These are phyloP conservation scores for Nezara viridula DNA, from an alignment of 2,888 invertebrate species.

Conservation along the genomic window DNA sequence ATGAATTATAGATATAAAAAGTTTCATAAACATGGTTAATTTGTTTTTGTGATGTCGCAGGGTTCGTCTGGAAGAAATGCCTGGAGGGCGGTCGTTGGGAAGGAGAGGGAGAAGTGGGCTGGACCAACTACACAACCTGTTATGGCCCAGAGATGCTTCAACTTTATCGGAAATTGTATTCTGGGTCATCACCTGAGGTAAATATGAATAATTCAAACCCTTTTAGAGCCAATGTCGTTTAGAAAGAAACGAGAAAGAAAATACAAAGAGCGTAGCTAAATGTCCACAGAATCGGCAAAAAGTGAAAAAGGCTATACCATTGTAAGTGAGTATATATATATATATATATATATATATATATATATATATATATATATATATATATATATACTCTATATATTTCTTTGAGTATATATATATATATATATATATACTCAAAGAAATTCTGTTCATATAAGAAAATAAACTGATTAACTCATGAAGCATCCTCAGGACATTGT, in stretches of 20 bases:
- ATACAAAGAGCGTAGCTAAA: neutral
- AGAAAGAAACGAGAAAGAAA: neutral
- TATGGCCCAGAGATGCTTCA: conserved; percentile 79
- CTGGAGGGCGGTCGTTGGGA: conserved; percentile 79
- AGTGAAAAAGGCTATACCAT: too few relatives aligned
- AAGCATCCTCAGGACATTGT: too few relatives aligned
- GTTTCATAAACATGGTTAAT: neutral
- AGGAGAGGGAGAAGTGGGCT: conserved; percentile 72
- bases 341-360: too few relatives aligned
- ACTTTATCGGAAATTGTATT: conserved; percentile 76
- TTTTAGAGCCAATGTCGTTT: neutral
- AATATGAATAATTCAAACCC: neutral
- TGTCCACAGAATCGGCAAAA: neutral
- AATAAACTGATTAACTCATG: too few relatives aligned
- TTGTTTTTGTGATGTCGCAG: conserved; percentile 70
- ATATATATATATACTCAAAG: too few relatives aligned
- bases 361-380: too few relatives aligned
- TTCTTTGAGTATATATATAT: too few relatives aligned
- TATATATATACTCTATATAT: too few relatives aligned
- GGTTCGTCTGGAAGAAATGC: conserved; percentile 80
- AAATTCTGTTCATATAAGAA: too few relatives aligned
- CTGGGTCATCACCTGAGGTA: conserved; percentile 67
- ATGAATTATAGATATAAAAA: neutral
- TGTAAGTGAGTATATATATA: too few relatives aligned
- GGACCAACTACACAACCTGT: conserved; percentile 89